A percentile compares a stretch with the other conserved stretches of the same genome.
Conservation (phyloP, 2,113 vertebrate genomes). For the Pelodiscus sinensis region DNA sequence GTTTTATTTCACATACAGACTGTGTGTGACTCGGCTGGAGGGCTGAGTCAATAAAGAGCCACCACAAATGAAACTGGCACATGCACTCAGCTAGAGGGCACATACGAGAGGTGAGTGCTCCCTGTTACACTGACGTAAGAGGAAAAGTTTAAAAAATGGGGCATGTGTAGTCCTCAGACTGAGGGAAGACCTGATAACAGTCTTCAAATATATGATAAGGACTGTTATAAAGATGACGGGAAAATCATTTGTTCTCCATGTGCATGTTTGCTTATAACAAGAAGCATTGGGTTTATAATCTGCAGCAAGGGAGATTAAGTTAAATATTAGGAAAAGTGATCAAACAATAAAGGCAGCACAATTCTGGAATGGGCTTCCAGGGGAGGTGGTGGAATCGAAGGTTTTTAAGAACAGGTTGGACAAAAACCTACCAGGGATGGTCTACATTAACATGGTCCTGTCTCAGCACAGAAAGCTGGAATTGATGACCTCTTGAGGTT, state of each 20-base stretch:
- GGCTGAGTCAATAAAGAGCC: too few species aligned
- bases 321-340: background rate
- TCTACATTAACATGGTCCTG: background rate
- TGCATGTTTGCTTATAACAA: background rate
- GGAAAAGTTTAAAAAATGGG: background rate
- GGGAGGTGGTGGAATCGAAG: background rate
- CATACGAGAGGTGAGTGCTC: too few species aligned
- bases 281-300: background rate
- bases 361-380: background rate
- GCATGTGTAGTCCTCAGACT: background rate
- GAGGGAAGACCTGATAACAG: background rate
- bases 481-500: background rate
- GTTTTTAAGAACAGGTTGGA: background rate
- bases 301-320: background rate
- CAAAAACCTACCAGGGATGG: background rate
- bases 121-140: background rate
- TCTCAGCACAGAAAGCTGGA: background rate
- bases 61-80: too few species aligned
- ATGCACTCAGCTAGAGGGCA: too few species aligned
- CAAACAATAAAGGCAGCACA: background rate
- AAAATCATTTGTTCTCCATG: background rate
- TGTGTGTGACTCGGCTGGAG: too few species aligned
- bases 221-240: background rate
- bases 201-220: background rate
- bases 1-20: too few species aligned